These are phyloP conservation scores for Trachelus iudaicus DNA, from an alignment of 2,888 invertebrate genomes.

Conservation along the genomic window DNA sequence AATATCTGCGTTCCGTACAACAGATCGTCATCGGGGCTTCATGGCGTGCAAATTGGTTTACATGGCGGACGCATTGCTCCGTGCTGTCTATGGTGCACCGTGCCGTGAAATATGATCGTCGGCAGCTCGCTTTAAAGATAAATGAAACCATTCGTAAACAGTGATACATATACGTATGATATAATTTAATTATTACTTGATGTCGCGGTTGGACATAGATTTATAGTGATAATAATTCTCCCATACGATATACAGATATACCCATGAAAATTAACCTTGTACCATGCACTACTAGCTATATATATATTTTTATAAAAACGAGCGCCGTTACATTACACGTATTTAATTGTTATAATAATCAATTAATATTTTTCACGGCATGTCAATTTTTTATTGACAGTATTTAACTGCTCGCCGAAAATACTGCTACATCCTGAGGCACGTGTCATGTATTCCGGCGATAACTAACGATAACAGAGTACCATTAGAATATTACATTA, in stretches of 20 bases:
- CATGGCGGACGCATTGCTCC: conserved; percentile 33
- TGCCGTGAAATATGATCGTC: neutral
- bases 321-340: neutral
- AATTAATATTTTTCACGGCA: neutral
- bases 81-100: neutral
- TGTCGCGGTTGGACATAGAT: neutral
- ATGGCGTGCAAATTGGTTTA: conserved; percentile 65
- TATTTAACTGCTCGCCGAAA: neutral
- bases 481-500: conserved; percentile 33
- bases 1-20: conserved; percentile 52
- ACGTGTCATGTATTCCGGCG: neutral
- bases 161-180: neutral
- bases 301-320: neutral
- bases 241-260: neutral
- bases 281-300: too few relatives aligned
- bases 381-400: neutral
- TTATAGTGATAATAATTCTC: neutral
- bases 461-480: conserved; percentile 9
- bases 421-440: neutral
- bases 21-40: conserved; percentile 53
- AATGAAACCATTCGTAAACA: conserved; percentile 16
- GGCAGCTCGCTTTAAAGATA: conserved; percentile 21
- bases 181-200: conserved; percentile 26
- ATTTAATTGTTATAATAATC: neutral
- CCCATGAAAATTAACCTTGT: neutral